Conservation (phyloP, 2,797 vertebrate species). For the Eutrigla gurnardus region DNA sequence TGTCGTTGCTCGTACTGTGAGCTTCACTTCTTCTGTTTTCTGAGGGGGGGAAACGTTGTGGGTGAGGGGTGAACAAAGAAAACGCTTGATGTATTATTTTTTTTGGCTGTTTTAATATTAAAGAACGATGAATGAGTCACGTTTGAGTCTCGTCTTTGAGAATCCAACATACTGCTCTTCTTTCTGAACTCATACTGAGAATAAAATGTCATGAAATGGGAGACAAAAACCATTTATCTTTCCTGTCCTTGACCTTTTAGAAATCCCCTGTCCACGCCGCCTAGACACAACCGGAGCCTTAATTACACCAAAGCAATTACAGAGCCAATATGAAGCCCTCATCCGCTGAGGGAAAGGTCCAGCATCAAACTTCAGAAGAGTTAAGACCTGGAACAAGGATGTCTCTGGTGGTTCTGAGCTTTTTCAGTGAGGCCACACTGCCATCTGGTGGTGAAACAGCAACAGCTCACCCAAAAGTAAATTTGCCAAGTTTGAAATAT, state of each 20-base stretch:
- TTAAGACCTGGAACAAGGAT: neutral
- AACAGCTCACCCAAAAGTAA: neutral
- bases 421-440: neutral
- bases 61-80: conserved; percentile 12
- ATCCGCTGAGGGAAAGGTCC: conserved; percentile 43
- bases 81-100: conserved; percentile 47
- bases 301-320: conserved; percentile 72
- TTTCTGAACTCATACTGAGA: neutral
- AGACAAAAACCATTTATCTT: conserved; percentile 29
- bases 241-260: conserved; percentile 43
- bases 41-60: neutral
- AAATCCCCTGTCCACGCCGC: conserved; percentile 57
- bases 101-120: conserved; percentile 69
- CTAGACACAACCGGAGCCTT: conserved; percentile 43
- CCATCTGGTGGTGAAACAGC: conserved; percentile 46
- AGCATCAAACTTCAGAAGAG: conserved; percentile 33
- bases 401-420: conserved; percentile 24
- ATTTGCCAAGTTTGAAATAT: too few relatives aligned
- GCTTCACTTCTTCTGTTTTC: neutral
- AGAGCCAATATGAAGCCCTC: conserved; percentile 39
- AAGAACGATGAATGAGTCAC: conserved; percentile 35
- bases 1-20: conserved; percentile 47
- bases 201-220: neutral
- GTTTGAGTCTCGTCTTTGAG: neutral
- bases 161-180: neutral